Conservation (phyloP, 2,797 vertebrate species). For the Ambastaia sidthimunki region DNA sequence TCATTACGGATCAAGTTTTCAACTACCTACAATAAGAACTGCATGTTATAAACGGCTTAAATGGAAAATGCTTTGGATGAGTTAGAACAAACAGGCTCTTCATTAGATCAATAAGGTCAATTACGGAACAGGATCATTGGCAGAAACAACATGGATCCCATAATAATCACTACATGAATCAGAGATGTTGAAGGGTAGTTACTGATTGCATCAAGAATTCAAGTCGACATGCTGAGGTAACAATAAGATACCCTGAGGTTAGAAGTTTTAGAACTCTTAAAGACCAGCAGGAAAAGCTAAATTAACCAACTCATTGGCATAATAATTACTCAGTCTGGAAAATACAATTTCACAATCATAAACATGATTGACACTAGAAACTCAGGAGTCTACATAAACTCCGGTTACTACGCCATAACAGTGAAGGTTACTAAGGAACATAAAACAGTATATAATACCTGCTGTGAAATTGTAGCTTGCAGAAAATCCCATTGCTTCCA, state of each 20-base stretch:
- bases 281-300: constrained; percentile 8
- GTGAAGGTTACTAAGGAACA: neutral
- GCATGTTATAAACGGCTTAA: neutral
- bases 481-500: constrained; percentile 97
- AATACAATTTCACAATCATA: constrained; percentile 33
- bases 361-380: constrained; percentile 43
- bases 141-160: constrained; percentile 13
- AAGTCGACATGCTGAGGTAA: constrained; percentile 7
- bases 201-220: constrained; percentile 50
- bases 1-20: constrained; percentile 11
- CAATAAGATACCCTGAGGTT: constrained; percentile 18
- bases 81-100: neutral
- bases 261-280: constrained; percentile 3
- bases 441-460: constrained; percentile 76
- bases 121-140: constrained; percentile 6
- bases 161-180: constrained; percentile 15
- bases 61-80: neutral
- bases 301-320: constrained; percentile 1
- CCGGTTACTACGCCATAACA: neutral
- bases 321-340: constrained; percentile 45
- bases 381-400: constrained; percentile 18
- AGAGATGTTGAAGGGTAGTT: constrained; percentile 27
- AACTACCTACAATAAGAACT: neutral
- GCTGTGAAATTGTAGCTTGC: constrained; percentile 98
- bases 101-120: neutral